These are phyloP conservation scores for Stegostoma tigrinum DNA, from an alignment of 2,113 vertebrate genomes.

Conservation along the genomic window DNA sequence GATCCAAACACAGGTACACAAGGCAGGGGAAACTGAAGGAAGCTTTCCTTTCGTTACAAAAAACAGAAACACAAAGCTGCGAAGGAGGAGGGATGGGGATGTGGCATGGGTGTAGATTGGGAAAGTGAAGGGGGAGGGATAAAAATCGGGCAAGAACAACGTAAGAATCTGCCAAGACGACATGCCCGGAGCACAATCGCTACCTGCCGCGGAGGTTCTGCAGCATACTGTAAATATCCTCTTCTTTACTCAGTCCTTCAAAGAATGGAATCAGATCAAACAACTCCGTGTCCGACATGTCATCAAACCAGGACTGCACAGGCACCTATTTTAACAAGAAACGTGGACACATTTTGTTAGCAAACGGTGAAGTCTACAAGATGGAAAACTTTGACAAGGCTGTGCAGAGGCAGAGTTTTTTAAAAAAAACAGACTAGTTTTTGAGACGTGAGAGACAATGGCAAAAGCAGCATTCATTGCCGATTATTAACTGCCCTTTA, in stretches of 20 bases:
- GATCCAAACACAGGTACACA: not conserved
- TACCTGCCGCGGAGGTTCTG: constrained; percentile 89
- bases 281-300: constrained; percentile 93
- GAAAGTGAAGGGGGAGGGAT: not conserved
- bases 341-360: not conserved
- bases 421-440: not conserved
- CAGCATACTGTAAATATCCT: constrained; percentile 81
- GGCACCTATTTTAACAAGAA: constrained; percentile 69
- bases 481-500: not conserved
- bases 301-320: constrained; percentile 97
- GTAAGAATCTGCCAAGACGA: not conserved
- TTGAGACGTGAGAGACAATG: not conserved
- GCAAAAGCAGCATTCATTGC: not conserved
- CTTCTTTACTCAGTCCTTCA: constrained; percentile 86
- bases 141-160: constrained; percentile 35
- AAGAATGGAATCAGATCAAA: constrained; percentile 94
- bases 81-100: not conserved
- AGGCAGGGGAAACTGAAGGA: constrained; percentile 26
- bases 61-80: constrained; percentile 45
- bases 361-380: accelerated
- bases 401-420: not conserved
- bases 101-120: not conserved
- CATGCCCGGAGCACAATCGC: constrained; percentile 49
- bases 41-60: not conserved
- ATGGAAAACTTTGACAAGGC: not conserved